Conservation (phyloP, 2,888 invertebrate genomes). For the Yponomeuta plumbellus region DNA sequence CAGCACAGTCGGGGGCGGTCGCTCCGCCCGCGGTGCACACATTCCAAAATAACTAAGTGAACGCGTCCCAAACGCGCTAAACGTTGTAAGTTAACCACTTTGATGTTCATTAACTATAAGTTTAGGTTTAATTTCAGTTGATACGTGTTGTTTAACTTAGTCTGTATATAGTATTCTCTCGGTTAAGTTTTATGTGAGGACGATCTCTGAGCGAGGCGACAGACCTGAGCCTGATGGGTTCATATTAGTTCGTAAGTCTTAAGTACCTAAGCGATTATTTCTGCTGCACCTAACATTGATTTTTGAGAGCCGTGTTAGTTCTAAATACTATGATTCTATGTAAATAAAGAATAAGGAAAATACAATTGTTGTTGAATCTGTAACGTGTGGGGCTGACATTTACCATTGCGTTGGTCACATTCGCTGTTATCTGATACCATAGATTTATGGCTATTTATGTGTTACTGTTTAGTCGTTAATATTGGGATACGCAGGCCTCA, state of each 20-base stretch:
- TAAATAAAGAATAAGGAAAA: constrained; percentile 57
- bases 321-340: constrained; percentile 37
- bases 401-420: constrained; percentile 57
- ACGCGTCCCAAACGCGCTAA: constrained; percentile 21
- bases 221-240: constrained; percentile 61
- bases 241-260: constrained; percentile 61
- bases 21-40: constrained; percentile 57
- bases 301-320: constrained; percentile 67
- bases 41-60: constrained; percentile 71
- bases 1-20: neutral
- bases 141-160: constrained; percentile 62
- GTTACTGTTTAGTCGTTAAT: constrained; percentile 39
- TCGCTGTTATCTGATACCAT: constrained; percentile 57
- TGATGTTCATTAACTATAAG: constrained; percentile 76
- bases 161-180: constrained; percentile 72
- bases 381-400: constrained; percentile 45
- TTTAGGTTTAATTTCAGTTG: constrained; percentile 71
- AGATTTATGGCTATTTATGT: constrained; percentile 56
- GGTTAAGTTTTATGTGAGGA: constrained; percentile 62
- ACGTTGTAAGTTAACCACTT: constrained; percentile 56
- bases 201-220: constrained; percentile 72
- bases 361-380: constrained; percentile 59
- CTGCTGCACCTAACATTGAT: constrained; percentile 67
- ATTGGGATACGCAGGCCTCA: constrained; percentile 17
- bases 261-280: constrained; percentile 64